Percentiles rank a stretch among this genome's conserved stretches.
Conservation (phyloP, 2,113 vertebrate species). For the Polypterus senegalus region DNA sequence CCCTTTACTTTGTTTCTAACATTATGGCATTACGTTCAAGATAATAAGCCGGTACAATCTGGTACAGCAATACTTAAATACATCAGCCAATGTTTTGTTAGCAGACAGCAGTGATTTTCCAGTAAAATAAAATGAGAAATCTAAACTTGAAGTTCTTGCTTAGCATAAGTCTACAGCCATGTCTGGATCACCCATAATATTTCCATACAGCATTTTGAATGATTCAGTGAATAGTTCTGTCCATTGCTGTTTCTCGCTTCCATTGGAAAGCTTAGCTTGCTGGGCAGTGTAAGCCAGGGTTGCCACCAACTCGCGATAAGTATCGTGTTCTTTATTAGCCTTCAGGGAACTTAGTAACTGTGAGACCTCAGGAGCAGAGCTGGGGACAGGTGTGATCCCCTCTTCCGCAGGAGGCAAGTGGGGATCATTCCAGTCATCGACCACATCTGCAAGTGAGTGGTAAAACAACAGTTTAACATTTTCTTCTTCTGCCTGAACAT, state of each 20-base stretch:
- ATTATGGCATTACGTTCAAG: too few relatives aligned
- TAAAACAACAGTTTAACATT: conserved; percentile 71
- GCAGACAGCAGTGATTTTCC: too few relatives aligned
- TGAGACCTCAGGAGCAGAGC: conserved; percentile 70
- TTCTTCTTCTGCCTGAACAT: too few relatives aligned
- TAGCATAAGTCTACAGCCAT: conserved; percentile 70
- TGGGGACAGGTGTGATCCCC: conserved; percentile 67
- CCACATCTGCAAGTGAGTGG: conserved; percentile 92
- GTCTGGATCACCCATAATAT: conserved; percentile 80
- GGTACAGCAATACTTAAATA: too few relatives aligned
- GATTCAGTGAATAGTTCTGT: conserved; percentile 88
- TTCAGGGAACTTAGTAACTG: conserved; percentile 71
- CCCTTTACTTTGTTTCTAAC: too few relatives aligned
- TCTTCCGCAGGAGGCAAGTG: conserved; percentile 68
- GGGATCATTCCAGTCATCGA: conserved; percentile 50
- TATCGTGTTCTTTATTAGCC: conserved; percentile 54
- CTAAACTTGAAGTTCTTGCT: conserved; percentile 7
- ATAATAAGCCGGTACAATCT: too few relatives aligned
- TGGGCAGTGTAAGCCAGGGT: conserved; percentile 92
- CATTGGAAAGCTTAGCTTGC: conserved; percentile 84
- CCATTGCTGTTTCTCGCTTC: conserved; percentile 80
- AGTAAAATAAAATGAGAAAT: too few relatives aligned
- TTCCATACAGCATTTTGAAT: conserved; percentile 87
- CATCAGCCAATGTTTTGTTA: too few relatives aligned
- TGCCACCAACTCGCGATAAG: conserved; percentile 77